These are phyloP conservation scores for Tupiocoris notatus DNA, from an alignment of 2,888 invertebrate genomes.

Conservation along the genomic window DNA sequence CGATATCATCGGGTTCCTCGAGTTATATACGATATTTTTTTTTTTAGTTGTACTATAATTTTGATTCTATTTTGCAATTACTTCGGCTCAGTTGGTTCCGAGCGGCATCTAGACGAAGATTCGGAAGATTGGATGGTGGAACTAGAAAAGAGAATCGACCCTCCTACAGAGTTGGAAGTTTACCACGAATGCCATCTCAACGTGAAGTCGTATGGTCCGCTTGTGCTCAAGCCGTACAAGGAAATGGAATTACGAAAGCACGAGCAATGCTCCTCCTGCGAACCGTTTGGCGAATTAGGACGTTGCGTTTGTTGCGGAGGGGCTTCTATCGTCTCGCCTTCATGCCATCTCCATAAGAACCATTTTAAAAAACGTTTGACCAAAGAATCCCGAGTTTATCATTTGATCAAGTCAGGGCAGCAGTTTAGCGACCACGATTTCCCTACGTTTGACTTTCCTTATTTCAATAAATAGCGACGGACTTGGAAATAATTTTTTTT, in stretches of 20 bases:
- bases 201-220: neutral
- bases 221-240: slow-evolving; percentile 5
- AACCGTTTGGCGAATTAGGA: neutral
- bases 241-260: slow-evolving; percentile 4
- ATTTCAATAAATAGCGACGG: too few relatives aligned
- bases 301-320: slow-evolving; percentile 33
- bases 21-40: too few relatives aligned
- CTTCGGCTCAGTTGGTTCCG: too few relatives aligned
- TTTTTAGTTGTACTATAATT: too few relatives aligned
- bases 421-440: slow-evolving; percentile 4
- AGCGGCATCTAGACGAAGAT: too few relatives aligned
- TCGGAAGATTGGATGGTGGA: neutral
- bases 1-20: too few relatives aligned
- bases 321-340: slow-evolving; percentile 11
- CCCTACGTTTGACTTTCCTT: too few relatives aligned
- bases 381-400: slow-evolving; percentile 24
- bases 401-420: neutral
- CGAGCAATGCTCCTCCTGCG: neutral
- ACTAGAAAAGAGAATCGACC: neutral
- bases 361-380: slow-evolving; percentile 8
- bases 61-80: too few relatives aligned
- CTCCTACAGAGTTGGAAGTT: neutral
- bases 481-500: too few relatives aligned
- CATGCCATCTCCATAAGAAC: neutral
- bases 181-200: slow-evolving; percentile 1